Conservation (phyloP, 2,797 vertebrate species). For the Myiothlypis coronata region DNA sequence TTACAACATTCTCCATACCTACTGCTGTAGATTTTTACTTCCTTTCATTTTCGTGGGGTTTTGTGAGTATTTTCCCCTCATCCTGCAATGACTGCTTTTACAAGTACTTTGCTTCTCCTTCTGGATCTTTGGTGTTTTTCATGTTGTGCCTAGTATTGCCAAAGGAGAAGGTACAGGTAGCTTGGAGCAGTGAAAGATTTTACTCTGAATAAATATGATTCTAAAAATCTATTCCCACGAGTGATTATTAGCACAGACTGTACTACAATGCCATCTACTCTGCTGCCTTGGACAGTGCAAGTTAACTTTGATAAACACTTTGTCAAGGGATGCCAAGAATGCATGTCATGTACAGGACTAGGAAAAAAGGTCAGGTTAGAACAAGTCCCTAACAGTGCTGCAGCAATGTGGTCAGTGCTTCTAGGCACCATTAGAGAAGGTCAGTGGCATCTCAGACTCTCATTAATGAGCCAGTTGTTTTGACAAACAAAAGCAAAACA, state of each 20-base stretch:
- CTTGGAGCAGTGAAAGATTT: background rate
- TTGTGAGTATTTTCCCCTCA: rapidly evolving
- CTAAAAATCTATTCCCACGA: background rate
- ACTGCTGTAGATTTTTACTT: background rate
- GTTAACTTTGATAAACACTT: background rate
- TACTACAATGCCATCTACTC: background rate
- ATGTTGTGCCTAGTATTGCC: background rate
- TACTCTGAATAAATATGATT: background rate
- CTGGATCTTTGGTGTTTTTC: background rate
- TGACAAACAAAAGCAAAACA: background rate
- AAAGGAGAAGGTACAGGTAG: background rate
- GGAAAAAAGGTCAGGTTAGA: background rate
- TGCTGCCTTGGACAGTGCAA: background rate
- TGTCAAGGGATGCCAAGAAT: background rate
- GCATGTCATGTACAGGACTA: background rate
- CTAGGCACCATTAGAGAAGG: background rate
- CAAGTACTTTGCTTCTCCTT: background rate
- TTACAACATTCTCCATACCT: background rate
- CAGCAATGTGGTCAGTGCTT: background rate
- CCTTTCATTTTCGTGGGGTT: background rate
- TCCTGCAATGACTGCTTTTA: background rate
- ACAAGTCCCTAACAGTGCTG: background rate
- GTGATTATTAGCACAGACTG: background rate
- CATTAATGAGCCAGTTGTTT: background rate
- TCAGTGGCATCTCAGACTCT: background rate